Base-by-base conservation (phyloP, 2,797 vertebrate species). In the Brachyrhaphis roseni region DNA sequence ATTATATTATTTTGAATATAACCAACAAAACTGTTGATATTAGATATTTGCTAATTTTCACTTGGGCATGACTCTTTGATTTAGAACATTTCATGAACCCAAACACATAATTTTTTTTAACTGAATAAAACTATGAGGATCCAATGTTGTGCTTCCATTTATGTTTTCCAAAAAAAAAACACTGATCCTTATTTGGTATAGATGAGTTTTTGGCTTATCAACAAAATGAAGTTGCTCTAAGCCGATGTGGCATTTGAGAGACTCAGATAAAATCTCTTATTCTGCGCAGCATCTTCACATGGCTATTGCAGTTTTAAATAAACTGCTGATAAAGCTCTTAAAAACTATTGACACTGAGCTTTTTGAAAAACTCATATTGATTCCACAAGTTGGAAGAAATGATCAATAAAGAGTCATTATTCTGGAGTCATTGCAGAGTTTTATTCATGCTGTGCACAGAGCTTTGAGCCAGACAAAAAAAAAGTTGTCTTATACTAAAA, bases 241-340 rank as follows among this genome's bases (percentile, higher is more conserved):
- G 76, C 36, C 13, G 7, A 4, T 20, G 15, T 55, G 49, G 75
- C 57, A 78, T 76, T 36, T 73, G 8, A 47, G 28, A 49, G n/a
- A 4, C 16, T 34, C 4, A 49, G 34, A 34, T 43, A 71, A 15
- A 76, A 66, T 49, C 5, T 28, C 6, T 53, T 43, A 57, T 36
- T 43, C 26, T 45, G 28, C 47, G n/a, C 26, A 39, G 6, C 18
- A 43, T 77, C 23, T 80, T 28, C 51, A 28, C n/a, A 23, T 8
- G 5, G 11, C 1, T 45, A 12, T 18, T 64, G 1, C 4, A 39
- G 13, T 75, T 49, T n/a, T 15, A 13, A 41, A 72, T 78, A 16
- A 49, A 66, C 53, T 80, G 7, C 23, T n/a, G 47, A 75, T 15
- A 78, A 51, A 76, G 16, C 34, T 49, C 45, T 79, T 36, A 75